phyloP scores from a whole-genome alignment of 2,797 vertebrate genomes.

The Gymnoscopelus braueri region DNA sequence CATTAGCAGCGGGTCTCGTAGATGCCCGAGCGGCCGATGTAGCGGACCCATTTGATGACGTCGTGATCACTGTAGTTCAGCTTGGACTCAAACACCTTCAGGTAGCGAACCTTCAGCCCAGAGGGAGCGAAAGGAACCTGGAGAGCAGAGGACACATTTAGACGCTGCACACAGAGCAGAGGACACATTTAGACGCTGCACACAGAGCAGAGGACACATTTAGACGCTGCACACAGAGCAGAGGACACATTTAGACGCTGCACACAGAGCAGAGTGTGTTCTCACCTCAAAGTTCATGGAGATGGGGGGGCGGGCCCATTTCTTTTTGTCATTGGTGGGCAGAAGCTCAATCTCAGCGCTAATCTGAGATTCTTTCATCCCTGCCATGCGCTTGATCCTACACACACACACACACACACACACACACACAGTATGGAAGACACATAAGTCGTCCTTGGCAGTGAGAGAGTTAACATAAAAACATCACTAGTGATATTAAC shows the following conservation, averaged over 20 bases:
- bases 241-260: no score
- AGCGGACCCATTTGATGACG: conserved; percentile 99
- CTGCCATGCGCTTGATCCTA: conserved; percentile 99
- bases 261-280: not conserved
- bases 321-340: conserved; percentile 99
- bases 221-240: no score
- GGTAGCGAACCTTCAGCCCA: conserved; percentile 98
- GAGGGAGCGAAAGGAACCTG: conserved; percentile 98
- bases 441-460: no score
- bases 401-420: conserved; percentile 21
- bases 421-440: not conserved
- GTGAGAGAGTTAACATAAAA: no score
- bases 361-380: conserved; percentile 99
- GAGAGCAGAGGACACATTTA: no score
- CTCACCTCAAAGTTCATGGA: conserved; percentile 99
- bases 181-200: no score
- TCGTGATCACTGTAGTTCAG: conserved; percentile 99
- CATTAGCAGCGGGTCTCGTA: conserved; percentile 98
- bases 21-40: conserved; percentile 98
- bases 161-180: no score
- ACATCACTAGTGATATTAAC: no score
- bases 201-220: no score
- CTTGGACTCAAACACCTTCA: conserved; percentile 99
- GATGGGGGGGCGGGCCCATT: conserved; percentile 98
- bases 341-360: conserved; percentile 97